Percentiles rank a stretch among this genome's conserved stretches.
Conservation (phyloP, 2,113 vertebrate species). For the Lagopus leucura region DNA sequence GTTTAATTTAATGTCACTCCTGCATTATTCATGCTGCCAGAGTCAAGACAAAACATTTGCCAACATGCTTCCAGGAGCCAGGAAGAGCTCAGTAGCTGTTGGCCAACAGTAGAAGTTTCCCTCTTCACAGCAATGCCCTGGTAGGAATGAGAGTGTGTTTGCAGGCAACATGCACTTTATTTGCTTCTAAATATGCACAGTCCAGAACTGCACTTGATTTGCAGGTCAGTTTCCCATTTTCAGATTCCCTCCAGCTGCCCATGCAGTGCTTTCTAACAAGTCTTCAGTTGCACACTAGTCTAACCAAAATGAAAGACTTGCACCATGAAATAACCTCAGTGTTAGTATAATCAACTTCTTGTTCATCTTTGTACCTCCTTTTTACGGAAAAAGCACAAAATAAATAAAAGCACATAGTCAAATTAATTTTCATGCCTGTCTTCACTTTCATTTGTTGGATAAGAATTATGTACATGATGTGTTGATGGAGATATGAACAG, state of each 20-base stretch:
- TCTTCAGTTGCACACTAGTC: not conserved
- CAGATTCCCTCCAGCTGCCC: not conserved
- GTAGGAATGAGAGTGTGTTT: not conserved
- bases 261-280: not conserved
- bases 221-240: not conserved
- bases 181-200: not conserved
- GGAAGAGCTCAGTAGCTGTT: not conserved
- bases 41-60: not conserved
- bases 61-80: not conserved
- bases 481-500: not conserved
- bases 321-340: not conserved
- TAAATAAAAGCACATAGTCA: not conserved
- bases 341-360: not conserved
- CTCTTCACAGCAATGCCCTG: not conserved
- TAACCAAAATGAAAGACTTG: not conserved
- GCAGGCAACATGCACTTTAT: not conserved
- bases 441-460: not conserved
- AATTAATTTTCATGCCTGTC: not conserved
- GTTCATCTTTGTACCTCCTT: not conserved
- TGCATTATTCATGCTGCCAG: not conserved
- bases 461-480: not conserved
- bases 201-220: not conserved
- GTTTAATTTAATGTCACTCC: not conserved
- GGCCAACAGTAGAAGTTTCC: not conserved
- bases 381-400: not conserved